phyloP scores from a whole-genome alignment of 2,888 invertebrate genomes.

The Molorchus minor region DNA sequence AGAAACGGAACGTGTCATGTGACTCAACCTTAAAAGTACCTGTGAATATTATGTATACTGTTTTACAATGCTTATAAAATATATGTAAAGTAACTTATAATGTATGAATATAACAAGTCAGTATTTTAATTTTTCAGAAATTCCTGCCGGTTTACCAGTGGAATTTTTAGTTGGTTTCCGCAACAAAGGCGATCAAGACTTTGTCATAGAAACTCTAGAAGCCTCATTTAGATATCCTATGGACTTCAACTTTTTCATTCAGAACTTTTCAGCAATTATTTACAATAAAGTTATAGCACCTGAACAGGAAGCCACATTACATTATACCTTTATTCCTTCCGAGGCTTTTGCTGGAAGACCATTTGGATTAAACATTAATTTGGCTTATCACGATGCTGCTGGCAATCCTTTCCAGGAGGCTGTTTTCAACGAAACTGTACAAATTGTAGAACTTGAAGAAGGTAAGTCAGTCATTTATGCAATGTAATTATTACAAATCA shows the following conservation, averaged over 20 bases:
- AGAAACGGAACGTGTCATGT: too few species aligned
- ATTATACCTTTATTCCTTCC: slow-evolving; percentile 93
- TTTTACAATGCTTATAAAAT: too few species aligned
- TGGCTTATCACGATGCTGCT: slow-evolving; percentile 86
- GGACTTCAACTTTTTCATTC: slow-evolving; percentile 98
- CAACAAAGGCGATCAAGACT: slow-evolving; percentile 92
- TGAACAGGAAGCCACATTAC: slow-evolving; percentile 91
- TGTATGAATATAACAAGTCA: too few species aligned
- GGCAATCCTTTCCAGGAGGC: slow-evolving; percentile 81
- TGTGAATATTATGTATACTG: too few species aligned
- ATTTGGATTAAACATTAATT: slow-evolving; percentile 92
- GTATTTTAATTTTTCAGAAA: slow-evolving; percentile 68
- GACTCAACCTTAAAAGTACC: too few species aligned
- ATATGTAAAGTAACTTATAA: too few species aligned
- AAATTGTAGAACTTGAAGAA: slow-evolving; percentile 95
- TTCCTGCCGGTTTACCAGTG: slow-evolving; percentile 91
- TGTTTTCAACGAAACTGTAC: slow-evolving; percentile 97
- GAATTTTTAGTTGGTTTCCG: slow-evolving; percentile 96
- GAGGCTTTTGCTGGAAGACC: slow-evolving; percentile 98
- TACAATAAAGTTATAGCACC: slow-evolving; percentile 91
- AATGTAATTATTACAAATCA: too few species aligned
- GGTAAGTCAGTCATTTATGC: slow-evolving; percentile 60
- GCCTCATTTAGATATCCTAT: slow-evolving; percentile 99
- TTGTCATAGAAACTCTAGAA: slow-evolving; percentile 91
- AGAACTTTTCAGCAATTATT: slow-evolving; percentile 93